A percentile compares a stretch with the other conserved stretches of the same genome.
Conservation (phyloP, 2,888 invertebrate genomes). For the Tineola bisselliella region DNA sequence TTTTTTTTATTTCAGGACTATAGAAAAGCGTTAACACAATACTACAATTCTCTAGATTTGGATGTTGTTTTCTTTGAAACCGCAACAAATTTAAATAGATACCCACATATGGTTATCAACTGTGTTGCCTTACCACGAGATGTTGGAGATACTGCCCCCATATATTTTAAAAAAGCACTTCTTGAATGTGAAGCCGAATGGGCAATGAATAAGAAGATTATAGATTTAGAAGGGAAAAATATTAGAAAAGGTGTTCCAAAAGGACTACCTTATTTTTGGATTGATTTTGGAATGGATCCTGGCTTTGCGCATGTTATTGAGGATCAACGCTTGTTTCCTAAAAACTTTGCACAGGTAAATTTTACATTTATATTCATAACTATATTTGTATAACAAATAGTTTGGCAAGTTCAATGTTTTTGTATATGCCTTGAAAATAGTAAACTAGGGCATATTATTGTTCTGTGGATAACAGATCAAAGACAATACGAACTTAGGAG, state of each 20-base stretch:
- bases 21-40: conserved; percentile 78
- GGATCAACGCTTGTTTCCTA: conserved; percentile 86
- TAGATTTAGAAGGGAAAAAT: conserved; percentile 70
- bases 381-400: no score
- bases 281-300: conserved; percentile 89
- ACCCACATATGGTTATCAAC: conserved; percentile 87
- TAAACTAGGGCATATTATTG: no score
- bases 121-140: conserved; percentile 89
- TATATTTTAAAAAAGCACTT: conserved; percentile 98
- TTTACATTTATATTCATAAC: background rate
- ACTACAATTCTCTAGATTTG: conserved; percentile 77
- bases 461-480: no score
- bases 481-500: no score
- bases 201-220: conserved; percentile 90
- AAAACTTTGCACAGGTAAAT: conserved; percentile 87
- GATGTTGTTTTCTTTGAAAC: conserved; percentile 94
- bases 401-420: no score
- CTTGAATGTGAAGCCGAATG: conserved; percentile 95
- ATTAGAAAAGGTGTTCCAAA: conserved; percentile 87
- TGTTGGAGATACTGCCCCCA: conserved; percentile 88
- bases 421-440: no score
- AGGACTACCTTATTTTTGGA: conserved; percentile 93
- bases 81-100: conserved; percentile 75
- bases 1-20: conserved; percentile 66
- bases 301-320: conserved; percentile 98